Evolutionary conservation across 2,113 vertebrate genomes (phyloP), one percentile per base, ranked within the genome.

Genomic region (Cavia porcellus): DNA sequence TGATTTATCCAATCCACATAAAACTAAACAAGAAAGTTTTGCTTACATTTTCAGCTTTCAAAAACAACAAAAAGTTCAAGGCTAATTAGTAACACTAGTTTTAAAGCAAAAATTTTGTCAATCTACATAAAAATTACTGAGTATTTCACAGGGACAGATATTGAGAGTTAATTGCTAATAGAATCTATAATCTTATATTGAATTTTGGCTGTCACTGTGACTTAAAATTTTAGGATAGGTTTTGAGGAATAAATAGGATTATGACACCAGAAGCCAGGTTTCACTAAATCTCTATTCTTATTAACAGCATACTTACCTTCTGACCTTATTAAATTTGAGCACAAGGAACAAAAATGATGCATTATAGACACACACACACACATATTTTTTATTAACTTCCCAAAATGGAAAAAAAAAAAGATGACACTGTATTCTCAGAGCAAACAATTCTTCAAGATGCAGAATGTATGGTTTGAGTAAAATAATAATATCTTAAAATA

Each of bases 401-500:
- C 74, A 8, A 25, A 79, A 42, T 68, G 14, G 95, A 19, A 7
- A 83, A 64, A 62, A 14, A 28, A 57, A 17, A 28, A 52, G 7
- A 42, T 52, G 11, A 70, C 93, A 84, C 22, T n/a, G 1, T 25
- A 61, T 72, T 80, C 57, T 35, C 30, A 75, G 35, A 66, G 80
- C 17, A 14, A 28, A 64, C 61, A 28, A 11, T 64, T 64, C 61
- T 28, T 64, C 61, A 64, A 28, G 5, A 64, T 30, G 30, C 10
- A 10, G 25, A 64, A 64, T 64, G 61, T 64, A 64, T 28, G 7
- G 61, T 74, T 74, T 42, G 52, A n/a, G 81, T 90, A 70, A 90
- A 94, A 90, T 93, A 28, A 74, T n/a, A 94, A 9, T 61, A 28
- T 59, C 68, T 66, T 90, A 80, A 83, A 14, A 14, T 28, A 84